Percentiles rank a stretch among this genome's conserved stretches.
Evolutionary conservation across 2,113 vertebrate species (phyloP).

Genomic region (Chroicocephalus ridibundus): DNA sequence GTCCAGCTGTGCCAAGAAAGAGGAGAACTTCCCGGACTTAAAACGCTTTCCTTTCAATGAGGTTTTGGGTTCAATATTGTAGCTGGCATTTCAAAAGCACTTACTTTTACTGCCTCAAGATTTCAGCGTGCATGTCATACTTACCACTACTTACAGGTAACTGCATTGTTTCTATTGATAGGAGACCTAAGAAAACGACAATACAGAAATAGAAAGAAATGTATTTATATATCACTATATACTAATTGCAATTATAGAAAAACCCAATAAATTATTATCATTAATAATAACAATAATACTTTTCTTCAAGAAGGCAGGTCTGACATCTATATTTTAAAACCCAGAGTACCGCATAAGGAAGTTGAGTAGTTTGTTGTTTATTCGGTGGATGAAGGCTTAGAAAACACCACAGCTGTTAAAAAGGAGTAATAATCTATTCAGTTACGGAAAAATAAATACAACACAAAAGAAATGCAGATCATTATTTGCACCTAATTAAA

Average conservation of each 20-base stretch:
- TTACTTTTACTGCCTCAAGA: background rate
- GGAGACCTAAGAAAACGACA: background rate
- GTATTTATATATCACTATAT: background rate
- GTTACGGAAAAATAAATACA: background rate
- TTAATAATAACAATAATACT: background rate
- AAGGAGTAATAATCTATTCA: background rate
- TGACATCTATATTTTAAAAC: background rate
- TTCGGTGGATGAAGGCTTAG: background rate
- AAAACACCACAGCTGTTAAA: background rate
- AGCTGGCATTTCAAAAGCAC: background rate
- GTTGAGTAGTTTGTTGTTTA: background rate
- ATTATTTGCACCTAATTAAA: conserved; percentile 12
- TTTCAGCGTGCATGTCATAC: background rate
- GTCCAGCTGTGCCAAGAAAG: background rate
- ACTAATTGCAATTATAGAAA: background rate
- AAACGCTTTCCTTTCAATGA: background rate
- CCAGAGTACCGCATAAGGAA: background rate
- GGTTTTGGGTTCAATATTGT: background rate
- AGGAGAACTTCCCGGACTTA: background rate
- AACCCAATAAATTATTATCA: background rate
- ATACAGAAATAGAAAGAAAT: background rate
- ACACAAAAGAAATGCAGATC: background rate
- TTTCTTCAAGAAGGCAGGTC: background rate
- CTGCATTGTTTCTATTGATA: background rate
- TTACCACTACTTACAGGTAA: background rate